A percentile compares a stretch with the other conserved stretches of the same genome.
Conservation (phyloP, 1,140 invertebrate species). For the Drosophila sp. region DNA sequence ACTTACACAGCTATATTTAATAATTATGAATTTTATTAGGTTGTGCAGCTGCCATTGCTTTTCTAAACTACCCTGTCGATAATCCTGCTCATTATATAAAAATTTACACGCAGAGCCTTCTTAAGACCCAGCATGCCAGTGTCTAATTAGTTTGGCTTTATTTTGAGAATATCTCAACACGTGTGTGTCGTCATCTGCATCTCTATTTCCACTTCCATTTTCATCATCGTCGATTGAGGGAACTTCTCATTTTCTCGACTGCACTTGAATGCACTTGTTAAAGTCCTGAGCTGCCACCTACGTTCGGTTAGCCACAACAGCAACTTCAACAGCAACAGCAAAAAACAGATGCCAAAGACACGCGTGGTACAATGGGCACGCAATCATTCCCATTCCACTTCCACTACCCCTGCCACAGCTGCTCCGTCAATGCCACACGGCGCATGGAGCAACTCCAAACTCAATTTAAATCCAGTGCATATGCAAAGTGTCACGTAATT, state of each 20-base stretch:
- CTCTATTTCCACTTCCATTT: constrained; percentile 3
- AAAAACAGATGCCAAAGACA: constrained; percentile 51
- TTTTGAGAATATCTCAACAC: constrained; percentile 40
- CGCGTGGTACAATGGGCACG: constrained; percentile 69
- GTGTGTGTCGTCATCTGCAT: constrained; percentile 25
- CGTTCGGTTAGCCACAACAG: constrained; percentile 46
- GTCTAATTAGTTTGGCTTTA: constrained; percentile 61
- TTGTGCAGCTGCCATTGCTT: background rate
- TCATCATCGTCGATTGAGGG: constrained; percentile 13
- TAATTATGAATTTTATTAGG: background rate
- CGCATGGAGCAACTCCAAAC: constrained; percentile 70
- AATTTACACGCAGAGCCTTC: constrained; percentile 17
- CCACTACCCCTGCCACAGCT: background rate
- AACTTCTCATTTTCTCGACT: constrained; percentile 39
- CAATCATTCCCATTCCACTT: constrained; percentile 10
- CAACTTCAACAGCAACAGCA: constrained; percentile 31
- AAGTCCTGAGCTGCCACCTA: constrained; percentile 56
- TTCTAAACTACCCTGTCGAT: constrained; percentile 27
- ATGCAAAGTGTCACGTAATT: constrained; percentile 82
- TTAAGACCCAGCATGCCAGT: constrained; percentile 37
- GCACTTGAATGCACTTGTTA: constrained; percentile 70
- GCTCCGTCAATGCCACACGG: too few relatives aligned
- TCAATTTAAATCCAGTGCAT: constrained; percentile 82
- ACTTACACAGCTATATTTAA: background rate
- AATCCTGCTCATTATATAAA: constrained; percentile 32